Evolutionary conservation across 2,888 invertebrate species (phyloP).

Genomic region (Sinentomon sp.): DNA sequence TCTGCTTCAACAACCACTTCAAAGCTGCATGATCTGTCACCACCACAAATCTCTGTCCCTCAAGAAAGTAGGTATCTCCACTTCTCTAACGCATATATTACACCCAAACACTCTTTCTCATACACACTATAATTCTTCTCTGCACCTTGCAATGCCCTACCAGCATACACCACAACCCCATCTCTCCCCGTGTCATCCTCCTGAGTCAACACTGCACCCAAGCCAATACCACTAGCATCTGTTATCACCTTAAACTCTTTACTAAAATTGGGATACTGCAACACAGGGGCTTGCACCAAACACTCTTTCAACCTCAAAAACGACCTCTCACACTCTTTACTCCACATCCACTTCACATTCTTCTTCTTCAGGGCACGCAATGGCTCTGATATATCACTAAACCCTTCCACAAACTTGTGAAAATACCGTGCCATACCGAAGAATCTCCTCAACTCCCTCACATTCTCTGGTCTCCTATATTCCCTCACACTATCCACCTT

Average conservation of each 20-base stretch:
- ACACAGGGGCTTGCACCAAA: too few species aligned
- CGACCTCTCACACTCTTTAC: too few species aligned
- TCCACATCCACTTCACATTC: conserved; percentile 3
- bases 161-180: conserved; percentile 13
- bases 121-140: conserved; percentile 21
- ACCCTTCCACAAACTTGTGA: conserved; percentile 9
- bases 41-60: conserved; percentile 19
- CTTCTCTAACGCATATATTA: conserved; percentile 20
- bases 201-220: conserved; percentile 17
- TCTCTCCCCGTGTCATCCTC: conserved; percentile 11
- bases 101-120: conserved; percentile 21
- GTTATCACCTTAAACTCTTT: too few species aligned
- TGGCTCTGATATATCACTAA: conserved; percentile 7
- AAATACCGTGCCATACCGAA: conserved; percentile 11
- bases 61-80: conserved; percentile 22
- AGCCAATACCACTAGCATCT: conserved; percentile 16
- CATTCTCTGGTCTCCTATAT: conserved; percentile 9
- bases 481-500: conserved; percentile 15
- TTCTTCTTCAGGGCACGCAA: conserved; percentile 10
- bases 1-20: conserved; percentile 22
- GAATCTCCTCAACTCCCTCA: conserved; percentile 10
- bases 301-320: too few species aligned
- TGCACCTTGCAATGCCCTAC: conserved; percentile 13
- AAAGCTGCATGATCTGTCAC: conserved; percentile 24
- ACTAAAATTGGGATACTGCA: too few species aligned